Evolutionary conservation across 2,888 invertebrate species (phyloP), one percentile per base, ranked within the genome.

Genomic region (Octodonta nipae): DNA sequence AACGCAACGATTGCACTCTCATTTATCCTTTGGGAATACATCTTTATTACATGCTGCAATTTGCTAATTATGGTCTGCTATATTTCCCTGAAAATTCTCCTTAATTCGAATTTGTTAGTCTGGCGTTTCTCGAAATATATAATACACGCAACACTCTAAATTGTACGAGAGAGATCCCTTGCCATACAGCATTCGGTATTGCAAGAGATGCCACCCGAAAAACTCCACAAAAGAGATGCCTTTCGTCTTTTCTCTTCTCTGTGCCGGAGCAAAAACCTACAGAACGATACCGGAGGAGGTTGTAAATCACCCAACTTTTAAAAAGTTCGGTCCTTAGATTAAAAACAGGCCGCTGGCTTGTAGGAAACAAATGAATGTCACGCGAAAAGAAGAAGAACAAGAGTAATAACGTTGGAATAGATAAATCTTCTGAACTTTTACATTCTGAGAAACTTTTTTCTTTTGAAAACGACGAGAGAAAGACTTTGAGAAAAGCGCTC

Each of bases 331-430:
- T 55, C 53, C 51, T 54, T 47, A 59, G 60, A 60, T 60, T 60
- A 60, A 60, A 60, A 60, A 60, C 60, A 58, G 57, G 58, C 58
- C 60, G 57, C 55, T 55, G 55, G 57, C 55, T 56, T 56, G 55
- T 55, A 57, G 55, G 53, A 57, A 58, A 59, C 58, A 60, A 60
- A 58, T 58, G 58, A 56, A 59, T 55, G 60, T 58, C 57, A 55
- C 49, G 52, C 38, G 45, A 50, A 55, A 51, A 50, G 50, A 47
- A 51, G 52, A 55, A 56, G 55, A 56, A 56, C 53, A 58, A 57
- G 56, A 59, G 58, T 56, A 58, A 58, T 56, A 56, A 56, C 56
- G 54, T 52, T 47, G 50, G 51, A 49, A 55, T 55, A 60, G 58
- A 59, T 58, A 59, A 59, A 59, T 58, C 59, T 58, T n/a, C n/a